Conservation (phyloP, 2,888 invertebrate species). For the Notodonta dromedarius region DNA sequence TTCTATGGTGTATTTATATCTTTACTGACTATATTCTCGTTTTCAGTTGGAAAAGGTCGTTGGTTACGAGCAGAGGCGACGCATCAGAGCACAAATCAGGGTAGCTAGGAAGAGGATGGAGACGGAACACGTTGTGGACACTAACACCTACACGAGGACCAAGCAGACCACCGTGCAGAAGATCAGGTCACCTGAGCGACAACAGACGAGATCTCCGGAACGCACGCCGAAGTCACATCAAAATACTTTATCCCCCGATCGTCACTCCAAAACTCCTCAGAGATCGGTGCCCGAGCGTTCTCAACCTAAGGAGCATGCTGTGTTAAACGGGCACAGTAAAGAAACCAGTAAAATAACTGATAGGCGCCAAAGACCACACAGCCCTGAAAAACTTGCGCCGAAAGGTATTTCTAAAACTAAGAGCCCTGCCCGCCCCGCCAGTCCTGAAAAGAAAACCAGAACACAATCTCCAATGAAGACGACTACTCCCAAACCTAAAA, state of each 20-base stretch:
- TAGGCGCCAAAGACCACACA: slow-evolving; percentile 51
- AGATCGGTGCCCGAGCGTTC: slow-evolving; percentile 37
- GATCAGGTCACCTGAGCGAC: slow-evolving; percentile 54
- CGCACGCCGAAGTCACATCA: slow-evolving; percentile 43
- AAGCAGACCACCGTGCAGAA: slow-evolving; percentile 46
- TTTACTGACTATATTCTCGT: slow-evolving; percentile 42
- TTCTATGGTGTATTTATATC: slow-evolving; percentile 34
- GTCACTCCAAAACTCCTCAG: slow-evolving; percentile 43
- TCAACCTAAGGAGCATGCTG: slow-evolving; percentile 44
- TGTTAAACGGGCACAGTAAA: slow-evolving; percentile 59
- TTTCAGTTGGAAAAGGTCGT: slow-evolving; percentile 89
- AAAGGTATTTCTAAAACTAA: slow-evolving; percentile 47
- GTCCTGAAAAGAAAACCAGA: slow-evolving; percentile 71
- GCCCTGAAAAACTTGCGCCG: slow-evolving; percentile 59
- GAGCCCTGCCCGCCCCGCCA: slow-evolving; percentile 62
- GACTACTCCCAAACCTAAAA: slow-evolving; percentile 60
- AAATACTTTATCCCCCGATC: slow-evolving; percentile 57
- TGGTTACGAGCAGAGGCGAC: slow-evolving; percentile 90
- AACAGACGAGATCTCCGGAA: slow-evolving; percentile 49
- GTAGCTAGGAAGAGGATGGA: slow-evolving; percentile 88
- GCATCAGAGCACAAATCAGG: slow-evolving; percentile 91
- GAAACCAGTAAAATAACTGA: slow-evolving; percentile 48
- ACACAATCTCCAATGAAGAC: slow-evolving; percentile 67
- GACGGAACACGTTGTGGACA: slow-evolving; percentile 61
- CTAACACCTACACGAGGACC: slow-evolving; percentile 49